Conservation (phyloP, 1,140 invertebrate genomes). For the Platyscapa corneri region DNA sequence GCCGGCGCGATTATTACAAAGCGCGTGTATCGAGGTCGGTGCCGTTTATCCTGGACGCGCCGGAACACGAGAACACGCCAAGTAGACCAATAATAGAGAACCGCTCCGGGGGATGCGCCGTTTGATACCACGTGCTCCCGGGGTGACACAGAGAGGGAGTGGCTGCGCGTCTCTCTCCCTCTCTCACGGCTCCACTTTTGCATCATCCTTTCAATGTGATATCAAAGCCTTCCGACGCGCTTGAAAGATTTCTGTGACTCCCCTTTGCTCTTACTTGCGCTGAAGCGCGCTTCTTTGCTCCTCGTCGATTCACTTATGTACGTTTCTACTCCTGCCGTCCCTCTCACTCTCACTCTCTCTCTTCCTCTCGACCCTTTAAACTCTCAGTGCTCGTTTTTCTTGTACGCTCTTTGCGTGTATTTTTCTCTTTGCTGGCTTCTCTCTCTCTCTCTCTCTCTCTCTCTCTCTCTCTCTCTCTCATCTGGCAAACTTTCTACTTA, state of each 20-base stretch:
- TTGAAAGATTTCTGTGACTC: constrained; percentile 16
- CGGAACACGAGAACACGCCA: background rate
- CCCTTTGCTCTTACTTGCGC: background rate
- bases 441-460: background rate
- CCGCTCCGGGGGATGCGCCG: constrained; percentile 6
- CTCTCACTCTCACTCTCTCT: background rate
- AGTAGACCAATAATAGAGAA: constrained; percentile 48
- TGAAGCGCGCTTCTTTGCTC: constrained; percentile 4
- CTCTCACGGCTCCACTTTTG: constrained; percentile 11
- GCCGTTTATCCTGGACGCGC: background rate
- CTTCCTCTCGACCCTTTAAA: constrained; percentile 12
- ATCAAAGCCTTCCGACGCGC: constrained; percentile 47
- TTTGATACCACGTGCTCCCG: constrained; percentile 47
- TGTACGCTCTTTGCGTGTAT: constrained; percentile 10
- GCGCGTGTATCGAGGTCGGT: background rate
- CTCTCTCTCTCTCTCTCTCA: constrained; percentile 1
- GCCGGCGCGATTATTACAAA: constrained; percentile 5
- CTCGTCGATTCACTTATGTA: constrained; percentile 41
- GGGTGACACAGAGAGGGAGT: constrained; percentile 8
- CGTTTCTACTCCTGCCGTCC: background rate
- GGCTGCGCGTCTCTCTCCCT: background rate
- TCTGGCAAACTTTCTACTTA: constrained; percentile 41
- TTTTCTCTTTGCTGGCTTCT: constrained; percentile 6
- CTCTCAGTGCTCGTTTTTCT: constrained; percentile 20
- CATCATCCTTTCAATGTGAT: constrained; percentile 50